A percentile compares a stretch with the other conserved stretches of the same genome.
Conservation (phyloP, 2,797 vertebrate species). For the Rhinophrynus dorsalis region DNA sequence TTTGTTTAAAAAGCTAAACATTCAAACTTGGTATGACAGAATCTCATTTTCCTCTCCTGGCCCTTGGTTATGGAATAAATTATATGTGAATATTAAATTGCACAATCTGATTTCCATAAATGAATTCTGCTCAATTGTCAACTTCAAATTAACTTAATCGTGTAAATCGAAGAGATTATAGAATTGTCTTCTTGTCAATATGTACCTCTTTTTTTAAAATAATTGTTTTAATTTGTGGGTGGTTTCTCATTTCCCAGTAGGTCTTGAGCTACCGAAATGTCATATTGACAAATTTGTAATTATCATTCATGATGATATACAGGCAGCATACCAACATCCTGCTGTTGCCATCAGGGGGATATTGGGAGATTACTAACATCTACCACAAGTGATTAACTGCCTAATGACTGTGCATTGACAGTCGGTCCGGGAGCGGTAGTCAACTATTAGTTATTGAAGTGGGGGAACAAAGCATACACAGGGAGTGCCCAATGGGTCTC, state of each 20-base stretch:
- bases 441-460: slow-evolving; percentile 3
- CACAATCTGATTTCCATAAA: slow-evolving; percentile 45
- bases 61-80: slow-evolving; percentile 43
- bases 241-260: background rate
- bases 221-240: slow-evolving; percentile 31
- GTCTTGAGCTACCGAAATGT: slow-evolving; percentile 15
- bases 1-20: slow-evolving; percentile 44
- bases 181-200: slow-evolving; percentile 26
- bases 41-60: slow-evolving; percentile 39
- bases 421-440: background rate
- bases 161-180: slow-evolving; percentile 43
- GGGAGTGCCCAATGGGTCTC: no score
- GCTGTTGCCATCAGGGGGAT: background rate
- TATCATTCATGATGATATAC: background rate
- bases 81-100: slow-evolving; percentile 41
- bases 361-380: background rate
- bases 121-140: slow-evolving; percentile 42
- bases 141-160: slow-evolving; percentile 47
- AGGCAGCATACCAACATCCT: slow-evolving; percentile 3
- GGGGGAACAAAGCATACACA: no score
- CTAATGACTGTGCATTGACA: background rate
- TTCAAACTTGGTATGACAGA: slow-evolving; percentile 40
- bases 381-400: background rate
- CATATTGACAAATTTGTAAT: slow-evolving; percentile 32
- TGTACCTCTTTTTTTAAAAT: slow-evolving; percentile 1